Evolutionary conservation across 2,888 invertebrate species (phyloP), one percentile per base, ranked within the genome.

Genomic region (Calliphora vomitoria): DNA sequence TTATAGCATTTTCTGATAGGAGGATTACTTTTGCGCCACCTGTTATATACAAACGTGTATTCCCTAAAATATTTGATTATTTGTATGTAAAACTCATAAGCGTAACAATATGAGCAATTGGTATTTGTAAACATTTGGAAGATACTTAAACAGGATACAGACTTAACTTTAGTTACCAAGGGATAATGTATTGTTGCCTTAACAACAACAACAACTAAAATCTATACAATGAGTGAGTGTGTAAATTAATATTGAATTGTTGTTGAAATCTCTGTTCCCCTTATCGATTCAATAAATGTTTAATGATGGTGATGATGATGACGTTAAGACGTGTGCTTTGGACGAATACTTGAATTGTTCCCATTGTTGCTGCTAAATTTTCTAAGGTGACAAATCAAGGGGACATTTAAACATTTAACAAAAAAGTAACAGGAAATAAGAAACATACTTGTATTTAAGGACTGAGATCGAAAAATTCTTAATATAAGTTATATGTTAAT

Each of bases 201-300:
- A 41, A 13, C 44, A 44, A 44, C 44, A 44, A 44, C 44, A 44
- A 13, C 11, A 4, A 44, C 13, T 11, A 11, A 44, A 44, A 44
- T 75, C 1, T 38, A 18, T 25, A 35, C 62, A 64, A 44, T 13
- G 44, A 4, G 31, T 53, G 74, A 71, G 44, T 75, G 44, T 75
- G 55, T 75, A 80, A 80, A 82, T 82, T 75, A 86, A 79, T 82
- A 62, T 75, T 47, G 50, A 82, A 82, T 82, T 80, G 55, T 82
- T 82, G 69, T 64, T 74, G n/a, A 69, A 47, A 13, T 18, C 64
- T 74, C 4, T 44, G 44, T 10, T 4, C 11, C 44, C 13, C 44
- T 44, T 1, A 11, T 44, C 44, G 6, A 5, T 35, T 44, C 47
- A 71, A 53, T 62, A 80, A 53, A 71, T 44, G n/a, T 31, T n/a